phyloP scores from a whole-genome alignment of 1,140 invertebrate species.

The Sinonovacula constricta region DNA sequence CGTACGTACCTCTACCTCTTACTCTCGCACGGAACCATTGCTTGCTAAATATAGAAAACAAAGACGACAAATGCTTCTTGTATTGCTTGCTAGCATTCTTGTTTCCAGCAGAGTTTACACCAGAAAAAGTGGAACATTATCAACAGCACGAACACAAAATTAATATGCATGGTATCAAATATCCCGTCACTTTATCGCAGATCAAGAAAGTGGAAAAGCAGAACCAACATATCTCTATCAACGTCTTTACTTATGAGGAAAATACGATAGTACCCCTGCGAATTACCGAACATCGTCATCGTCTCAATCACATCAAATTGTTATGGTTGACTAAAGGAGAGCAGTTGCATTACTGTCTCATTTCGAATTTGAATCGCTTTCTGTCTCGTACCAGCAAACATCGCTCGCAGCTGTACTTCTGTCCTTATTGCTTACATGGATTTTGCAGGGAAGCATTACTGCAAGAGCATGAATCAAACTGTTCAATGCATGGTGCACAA shows the following conservation, averaged over 20 bases:
- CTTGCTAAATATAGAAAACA: slow-evolving; percentile 13
- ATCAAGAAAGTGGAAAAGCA: slow-evolving; percentile 19
- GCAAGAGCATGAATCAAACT: slow-evolving; percentile 8
- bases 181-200: slow-evolving; percentile 15
- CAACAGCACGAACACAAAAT: slow-evolving; percentile 6
- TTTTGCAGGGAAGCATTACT: slow-evolving; percentile 6
- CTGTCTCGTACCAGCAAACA: slow-evolving; percentile 13
- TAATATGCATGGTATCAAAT: slow-evolving; percentile 5
- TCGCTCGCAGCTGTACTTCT: slow-evolving; percentile 2
- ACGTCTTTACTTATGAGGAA: slow-evolving; percentile 17
- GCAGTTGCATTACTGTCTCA: neutral
- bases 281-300: slow-evolving; percentile 9
- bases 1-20: slow-evolving; percentile 1
- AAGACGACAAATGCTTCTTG: no score
- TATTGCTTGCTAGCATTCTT: no score
- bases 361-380: slow-evolving; percentile 11
- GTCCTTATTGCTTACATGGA: slow-evolving; percentile 6
- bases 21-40: neutral
- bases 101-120: neutral
- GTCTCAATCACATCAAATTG: no score
- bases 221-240: slow-evolving; percentile 18
- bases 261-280: neutral
- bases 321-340: no score
- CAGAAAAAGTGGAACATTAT: slow-evolving; percentile 15
- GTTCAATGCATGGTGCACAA: neutral